Conservation (phyloP, 2,888 invertebrate species). For the Macaria liturata region DNA sequence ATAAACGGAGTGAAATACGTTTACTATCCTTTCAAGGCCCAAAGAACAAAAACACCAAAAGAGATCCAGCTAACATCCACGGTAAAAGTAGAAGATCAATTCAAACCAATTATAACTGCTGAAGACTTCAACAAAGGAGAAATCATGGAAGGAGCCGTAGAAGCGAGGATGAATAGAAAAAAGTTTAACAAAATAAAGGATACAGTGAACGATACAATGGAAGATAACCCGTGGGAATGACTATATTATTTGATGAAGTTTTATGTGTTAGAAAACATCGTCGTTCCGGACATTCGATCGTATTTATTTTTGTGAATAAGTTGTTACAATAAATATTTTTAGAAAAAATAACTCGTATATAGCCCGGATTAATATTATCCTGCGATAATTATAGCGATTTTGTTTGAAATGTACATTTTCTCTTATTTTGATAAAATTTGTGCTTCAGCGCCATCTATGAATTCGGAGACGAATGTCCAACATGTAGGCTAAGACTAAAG, state of each 20-base stretch:
- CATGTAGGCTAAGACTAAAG: no score
- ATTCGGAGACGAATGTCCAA: no score
- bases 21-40: slow-evolving; percentile 55
- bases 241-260: slow-evolving; percentile 76
- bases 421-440: no score
- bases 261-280: slow-evolving; percentile 67
- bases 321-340: no score
- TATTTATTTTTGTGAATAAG: slow-evolving; percentile 58
- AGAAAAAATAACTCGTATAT: no score
- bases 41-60: slow-evolving; percentile 54
- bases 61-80: slow-evolving; percentile 40
- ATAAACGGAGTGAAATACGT: slow-evolving; percentile 69
- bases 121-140: slow-evolving; percentile 75
- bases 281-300: slow-evolving; percentile 66
- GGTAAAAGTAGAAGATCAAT: slow-evolving; percentile 42
- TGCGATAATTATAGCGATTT: no score
- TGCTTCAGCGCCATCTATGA: no score
- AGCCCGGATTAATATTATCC: no score
- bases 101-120: slow-evolving; percentile 51
- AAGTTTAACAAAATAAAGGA: slow-evolving; percentile 65
- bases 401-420: no score
- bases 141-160: slow-evolving; percentile 60
- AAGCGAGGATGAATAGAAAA: slow-evolving; percentile 61
- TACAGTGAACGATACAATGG: slow-evolving; percentile 61
- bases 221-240: slow-evolving; percentile 78